Conservation (phyloP, 2,113 vertebrate genomes). For the Nothoprocta perdicaria region DNA sequence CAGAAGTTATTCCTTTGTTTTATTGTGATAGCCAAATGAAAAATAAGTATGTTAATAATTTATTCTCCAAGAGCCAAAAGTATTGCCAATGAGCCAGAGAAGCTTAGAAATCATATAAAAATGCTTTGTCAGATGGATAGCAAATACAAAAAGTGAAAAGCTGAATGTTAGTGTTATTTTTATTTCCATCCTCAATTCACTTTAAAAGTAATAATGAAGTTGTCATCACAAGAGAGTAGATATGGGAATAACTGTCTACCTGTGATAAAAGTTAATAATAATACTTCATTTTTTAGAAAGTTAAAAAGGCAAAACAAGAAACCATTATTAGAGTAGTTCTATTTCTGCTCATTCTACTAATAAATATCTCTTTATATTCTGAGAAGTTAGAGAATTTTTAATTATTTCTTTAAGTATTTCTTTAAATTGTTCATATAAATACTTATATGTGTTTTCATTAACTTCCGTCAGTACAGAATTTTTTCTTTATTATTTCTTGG, state of each 20-base stretch:
- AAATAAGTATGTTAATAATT: background rate
- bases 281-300: background rate
- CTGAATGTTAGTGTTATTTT: background rate
- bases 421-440: background rate
- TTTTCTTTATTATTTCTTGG: background rate
- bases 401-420: background rate
- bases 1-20: background rate
- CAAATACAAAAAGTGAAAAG: background rate
- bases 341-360: background rate
- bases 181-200: background rate
- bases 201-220: background rate
- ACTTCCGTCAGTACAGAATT: background rate
- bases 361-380: background rate
- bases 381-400: background rate
- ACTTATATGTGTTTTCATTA: background rate
- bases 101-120: background rate
- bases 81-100: background rate
- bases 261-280: background rate
- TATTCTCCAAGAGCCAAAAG: background rate
- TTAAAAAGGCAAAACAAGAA: background rate
- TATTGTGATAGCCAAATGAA: background rate
- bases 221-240: fast-evolving
- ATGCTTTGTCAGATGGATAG: background rate
- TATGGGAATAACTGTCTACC: background rate
- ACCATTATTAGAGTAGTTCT: background rate